Evolutionary conservation across 2,888 invertebrate species (phyloP).

Genomic region (Nomada flava): DNA sequence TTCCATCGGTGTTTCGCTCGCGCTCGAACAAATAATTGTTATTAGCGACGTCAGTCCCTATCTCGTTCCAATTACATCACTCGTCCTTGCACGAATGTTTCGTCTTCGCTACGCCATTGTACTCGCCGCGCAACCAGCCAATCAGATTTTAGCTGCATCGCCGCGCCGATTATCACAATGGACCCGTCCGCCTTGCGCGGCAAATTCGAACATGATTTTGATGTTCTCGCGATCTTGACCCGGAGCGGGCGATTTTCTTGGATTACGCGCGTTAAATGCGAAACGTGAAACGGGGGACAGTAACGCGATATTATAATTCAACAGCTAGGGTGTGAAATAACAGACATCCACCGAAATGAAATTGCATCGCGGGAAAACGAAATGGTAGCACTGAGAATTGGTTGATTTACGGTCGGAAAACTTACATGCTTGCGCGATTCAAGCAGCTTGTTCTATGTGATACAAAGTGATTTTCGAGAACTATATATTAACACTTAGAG

Average conservation of each 20-base stretch:
- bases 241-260: not conserved
- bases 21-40: slow-evolving; percentile 21
- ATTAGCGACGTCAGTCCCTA: not conserved
- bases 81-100: slow-evolving; percentile 40
- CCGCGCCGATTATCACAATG: slow-evolving; percentile 38
- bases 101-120: slow-evolving; percentile 44
- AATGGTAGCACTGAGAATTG: slow-evolving; percentile 7
- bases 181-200: slow-evolving; percentile 48
- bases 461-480: not conserved
- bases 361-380: slow-evolving; percentile 40
- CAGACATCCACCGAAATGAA: slow-evolving; percentile 35
- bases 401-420: slow-evolving; percentile 15
- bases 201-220: slow-evolving; percentile 33
- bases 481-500: not conserved
- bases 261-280: slow-evolving; percentile 19
- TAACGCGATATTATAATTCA: slow-evolving; percentile 34
- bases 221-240: not conserved
- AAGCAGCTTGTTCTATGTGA: slow-evolving; percentile 10
- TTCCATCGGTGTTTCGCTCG: slow-evolving; percentile 11
- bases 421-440: not conserved
- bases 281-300: not conserved
- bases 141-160: slow-evolving; percentile 26
- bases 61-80: slow-evolving; percentile 39
- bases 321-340: slow-evolving; percentile 34
- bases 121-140: slow-evolving; percentile 19